phyloP scores from a whole-genome alignment of 2,113 vertebrate species.

The Pogona vitticeps region DNA sequence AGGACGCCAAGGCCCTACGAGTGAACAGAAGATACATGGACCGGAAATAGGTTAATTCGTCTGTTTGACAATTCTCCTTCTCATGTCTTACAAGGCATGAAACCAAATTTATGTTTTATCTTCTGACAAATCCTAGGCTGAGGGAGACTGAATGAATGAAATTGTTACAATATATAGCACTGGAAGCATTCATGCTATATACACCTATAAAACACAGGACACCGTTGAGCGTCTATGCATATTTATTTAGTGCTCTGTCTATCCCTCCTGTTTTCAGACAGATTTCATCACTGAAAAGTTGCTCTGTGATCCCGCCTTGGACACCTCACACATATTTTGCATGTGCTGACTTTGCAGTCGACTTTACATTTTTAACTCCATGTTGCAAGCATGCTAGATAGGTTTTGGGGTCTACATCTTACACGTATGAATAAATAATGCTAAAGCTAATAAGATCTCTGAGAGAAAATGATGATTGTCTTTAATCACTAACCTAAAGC shows the following conservation, averaged over 20 bases:
- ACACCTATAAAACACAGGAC: neutral
- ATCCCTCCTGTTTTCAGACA: conserved; percentile 30
- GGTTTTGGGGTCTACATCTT: conserved; percentile 74
- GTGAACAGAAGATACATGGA: neutral
- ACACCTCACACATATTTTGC: conserved; percentile 64
- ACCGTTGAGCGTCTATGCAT: conserved; percentile 38
- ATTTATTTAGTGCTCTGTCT: neutral
- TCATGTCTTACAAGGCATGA: neutral
- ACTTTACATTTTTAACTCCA: conserved; percentile 69
- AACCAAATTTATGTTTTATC: neutral
- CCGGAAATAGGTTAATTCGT: neutral
- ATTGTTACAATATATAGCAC: neutral
- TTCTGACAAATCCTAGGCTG: neutral
- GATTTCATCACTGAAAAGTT: conserved; percentile 66
- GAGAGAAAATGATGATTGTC: conserved; percentile 92
- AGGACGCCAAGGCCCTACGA: neutral
- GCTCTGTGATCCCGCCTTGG: conserved; percentile 18
- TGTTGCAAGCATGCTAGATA: conserved; percentile 52
- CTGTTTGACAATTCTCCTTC: neutral
- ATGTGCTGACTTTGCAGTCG: conserved; percentile 55
- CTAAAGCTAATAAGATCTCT: conserved; percentile 92
- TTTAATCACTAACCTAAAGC: conserved; percentile 97
- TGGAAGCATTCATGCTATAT: neutral
- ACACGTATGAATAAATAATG: conserved; percentile 89
- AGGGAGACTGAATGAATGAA: conserved; percentile 3